These are phyloP conservation scores for Lycodopsis pacificus DNA, from an alignment of 2,797 vertebrate genomes.

Conservation along the genomic window DNA sequence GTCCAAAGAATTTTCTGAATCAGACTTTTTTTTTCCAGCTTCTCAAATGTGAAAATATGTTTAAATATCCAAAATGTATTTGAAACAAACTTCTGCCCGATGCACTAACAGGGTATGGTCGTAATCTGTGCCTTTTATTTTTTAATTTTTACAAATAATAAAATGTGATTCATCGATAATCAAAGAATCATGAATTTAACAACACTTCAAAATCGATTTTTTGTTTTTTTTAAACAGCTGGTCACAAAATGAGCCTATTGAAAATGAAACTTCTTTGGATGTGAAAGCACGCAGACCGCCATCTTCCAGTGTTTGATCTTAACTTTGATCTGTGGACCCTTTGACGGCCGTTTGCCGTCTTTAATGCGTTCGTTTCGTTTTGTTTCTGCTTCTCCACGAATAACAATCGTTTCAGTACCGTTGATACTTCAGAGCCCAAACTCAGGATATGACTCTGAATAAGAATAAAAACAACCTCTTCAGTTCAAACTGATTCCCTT, in stretches of 20 bases:
- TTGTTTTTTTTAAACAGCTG: neutral
- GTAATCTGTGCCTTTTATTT: too few relatives aligned
- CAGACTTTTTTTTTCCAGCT: too few relatives aligned
- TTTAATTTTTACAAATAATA: too few relatives aligned
- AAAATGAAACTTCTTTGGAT: neutral
- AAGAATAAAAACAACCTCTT: slow-evolving; percentile 10
- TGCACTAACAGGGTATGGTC: too few relatives aligned
- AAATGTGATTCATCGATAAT: neutral
- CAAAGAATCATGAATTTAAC: neutral
- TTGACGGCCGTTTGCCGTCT: slow-evolving; percentile 24
- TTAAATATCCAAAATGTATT: too few relatives aligned
- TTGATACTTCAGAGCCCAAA: slow-evolving; percentile 12
- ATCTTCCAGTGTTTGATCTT: too few relatives aligned
- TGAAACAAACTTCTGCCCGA: too few relatives aligned
- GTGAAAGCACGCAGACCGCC: neutral
- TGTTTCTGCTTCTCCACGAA: slow-evolving; percentile 9
- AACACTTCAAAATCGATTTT: too few relatives aligned
- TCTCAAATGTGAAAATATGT: neutral
- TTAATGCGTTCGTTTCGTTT: neutral
- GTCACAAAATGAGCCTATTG: neutral
- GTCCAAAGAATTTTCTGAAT: neutral
- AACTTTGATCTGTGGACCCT: neutral
- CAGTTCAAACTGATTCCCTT: neutral
- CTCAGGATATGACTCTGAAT: slow-evolving; percentile 44
- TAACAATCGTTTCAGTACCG: slow-evolving; percentile 2